phyloP scores from a whole-genome alignment of 2,113 vertebrate genomes.

The Paramisgurnus dabryanus region DNA sequence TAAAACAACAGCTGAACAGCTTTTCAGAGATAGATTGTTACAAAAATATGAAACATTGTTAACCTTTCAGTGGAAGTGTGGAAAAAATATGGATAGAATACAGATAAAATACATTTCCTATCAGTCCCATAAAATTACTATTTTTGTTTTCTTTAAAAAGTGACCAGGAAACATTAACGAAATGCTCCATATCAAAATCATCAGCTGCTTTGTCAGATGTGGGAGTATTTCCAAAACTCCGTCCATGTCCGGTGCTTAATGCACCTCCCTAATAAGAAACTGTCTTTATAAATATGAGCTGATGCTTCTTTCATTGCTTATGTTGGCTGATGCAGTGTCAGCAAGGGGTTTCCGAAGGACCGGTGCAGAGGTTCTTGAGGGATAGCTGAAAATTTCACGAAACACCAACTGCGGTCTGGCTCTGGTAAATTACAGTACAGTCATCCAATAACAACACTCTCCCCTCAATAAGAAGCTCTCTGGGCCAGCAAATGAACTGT shows the following conservation, averaged over 20 bases:
- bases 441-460: constrained; percentile 65
- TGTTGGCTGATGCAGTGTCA: constrained; percentile 54
- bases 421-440: constrained; percentile 56
- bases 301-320: constrained; percentile 57
- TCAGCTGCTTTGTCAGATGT: not conserved
- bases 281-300: constrained; percentile 53
- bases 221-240: not conserved
- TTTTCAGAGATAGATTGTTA: not conserved
- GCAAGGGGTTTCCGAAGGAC: constrained; percentile 27
- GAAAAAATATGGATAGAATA: not conserved
- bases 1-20: not conserved
- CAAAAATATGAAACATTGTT: not conserved
- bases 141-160: not conserved
- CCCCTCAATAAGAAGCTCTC: constrained; percentile 42
- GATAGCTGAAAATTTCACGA: constrained; percentile 54
- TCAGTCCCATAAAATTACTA: not conserved
- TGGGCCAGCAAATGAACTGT: constrained; percentile 60
- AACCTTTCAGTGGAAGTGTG: not conserved
- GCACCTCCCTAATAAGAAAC: constrained; percentile 11
- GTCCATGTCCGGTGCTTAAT: constrained; percentile 16
- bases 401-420: constrained; percentile 56
- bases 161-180: not conserved
- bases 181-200: constrained; percentile 12
- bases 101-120: constrained; percentile 2
- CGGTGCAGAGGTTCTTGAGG: constrained; percentile 32